Percentiles rank a stretch among this genome's conserved stretches.
Conservation (phyloP, 1,140 invertebrate species). For the Carposina sasakii region DNA sequence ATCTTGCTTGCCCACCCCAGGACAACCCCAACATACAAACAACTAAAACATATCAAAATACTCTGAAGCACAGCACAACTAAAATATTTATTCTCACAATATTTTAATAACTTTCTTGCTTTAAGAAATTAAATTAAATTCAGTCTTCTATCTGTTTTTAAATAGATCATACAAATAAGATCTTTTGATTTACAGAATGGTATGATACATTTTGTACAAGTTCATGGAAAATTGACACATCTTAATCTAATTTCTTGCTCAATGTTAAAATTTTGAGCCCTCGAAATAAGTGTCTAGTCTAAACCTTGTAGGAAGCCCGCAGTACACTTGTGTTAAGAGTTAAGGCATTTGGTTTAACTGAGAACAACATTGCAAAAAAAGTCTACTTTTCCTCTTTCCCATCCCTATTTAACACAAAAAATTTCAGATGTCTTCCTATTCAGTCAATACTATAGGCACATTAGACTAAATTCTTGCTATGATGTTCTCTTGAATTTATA, state of each 20-base stretch:
- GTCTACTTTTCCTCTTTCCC: not conserved
- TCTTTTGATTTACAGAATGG: slow-evolving; percentile 46
- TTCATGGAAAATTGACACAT: slow-evolving; percentile 43
- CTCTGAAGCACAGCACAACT: slow-evolving; percentile 24
- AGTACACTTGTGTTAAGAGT: too few relatives aligned
- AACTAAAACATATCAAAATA: slow-evolving; percentile 10
- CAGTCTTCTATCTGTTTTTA: slow-evolving; percentile 67
- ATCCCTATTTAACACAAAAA: not conserved
- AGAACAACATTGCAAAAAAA: not conserved
- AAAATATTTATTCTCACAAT: slow-evolving; percentile 20
- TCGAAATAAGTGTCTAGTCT: not conserved
- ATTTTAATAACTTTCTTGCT: slow-evolving; percentile 31
- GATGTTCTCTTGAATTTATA: too few relatives aligned
- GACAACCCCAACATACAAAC: slow-evolving; percentile 13
- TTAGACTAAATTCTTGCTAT: too few relatives aligned
- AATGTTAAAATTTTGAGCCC: not conserved
- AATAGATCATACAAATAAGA: slow-evolving; percentile 48
- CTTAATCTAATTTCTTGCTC: not conserved
- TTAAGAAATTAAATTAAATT: slow-evolving; percentile 58
- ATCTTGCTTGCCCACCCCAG: too few relatives aligned
- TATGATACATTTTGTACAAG: slow-evolving; percentile 59
- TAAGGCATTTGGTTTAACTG: too few relatives aligned
- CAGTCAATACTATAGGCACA: too few relatives aligned
- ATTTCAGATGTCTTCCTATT: too few relatives aligned
- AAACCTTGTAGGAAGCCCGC: too few relatives aligned